Evolutionary conservation across 2,888 invertebrate species (phyloP), one percentile per base, ranked within the genome.

Genomic region (Ametastegia equiseti): DNA sequence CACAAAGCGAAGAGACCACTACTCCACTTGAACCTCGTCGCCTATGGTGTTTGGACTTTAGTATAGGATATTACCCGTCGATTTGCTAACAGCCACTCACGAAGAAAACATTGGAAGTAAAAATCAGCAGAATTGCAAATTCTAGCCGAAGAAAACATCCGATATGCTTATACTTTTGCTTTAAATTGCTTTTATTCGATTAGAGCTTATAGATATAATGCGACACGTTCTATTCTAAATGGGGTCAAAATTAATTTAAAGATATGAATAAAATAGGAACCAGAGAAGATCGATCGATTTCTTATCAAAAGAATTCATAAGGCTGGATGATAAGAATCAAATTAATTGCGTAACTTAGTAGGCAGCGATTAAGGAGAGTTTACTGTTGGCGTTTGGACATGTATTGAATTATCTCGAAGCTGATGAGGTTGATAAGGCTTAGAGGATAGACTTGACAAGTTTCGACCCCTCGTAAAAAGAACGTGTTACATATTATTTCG

Each of bases 1-100:
- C 86, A 89, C 92, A 92, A 93, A 94, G 94, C 94, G 94, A 92
- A 93, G 94, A 94, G 93, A 94, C 94, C 92, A 94, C 94, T 94
- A 92, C 94, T 94, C 94, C 94, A 94, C 94, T 94, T 94, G 92
- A 89, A 91, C 90, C 91, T 88, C 89, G 90, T 90, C 89, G 87
- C 88, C 85, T 81, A 71, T 63, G 47, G 39, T 30, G 27, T 69
- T 77, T 80, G 11, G 13, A 85, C 85, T 83, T 69, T 54, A 42
- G 30, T 50, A 36, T n/a, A 45, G 42, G n/a, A 69, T 71, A 42
- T 27, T 1, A 19, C 19, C 27, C 13, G n/a, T n/a, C n/a, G n/a
- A n/a, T n/a, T n/a, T n/a, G n/a, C n/a, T n/a, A n/a, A n/a, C n/a
- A 23, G 42, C 19, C 42, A 65, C 33, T 65, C 30, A 30, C 27